These are phyloP conservation scores for Chironomus tepperi DNA, from an alignment of 1,140 invertebrate species.

Conservation along the genomic window DNA sequence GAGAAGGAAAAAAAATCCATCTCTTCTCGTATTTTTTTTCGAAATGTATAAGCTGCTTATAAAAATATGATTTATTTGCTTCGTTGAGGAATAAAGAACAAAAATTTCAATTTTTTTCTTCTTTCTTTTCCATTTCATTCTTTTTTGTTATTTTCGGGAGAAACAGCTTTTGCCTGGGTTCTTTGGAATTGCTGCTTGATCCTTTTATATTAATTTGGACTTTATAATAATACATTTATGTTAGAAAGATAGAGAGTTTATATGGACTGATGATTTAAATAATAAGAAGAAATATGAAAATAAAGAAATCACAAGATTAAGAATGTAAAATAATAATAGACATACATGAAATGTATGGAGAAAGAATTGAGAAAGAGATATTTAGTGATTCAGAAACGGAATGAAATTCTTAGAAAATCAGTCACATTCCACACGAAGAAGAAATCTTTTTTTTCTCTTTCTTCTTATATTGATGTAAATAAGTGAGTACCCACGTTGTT, in stretches of 20 bases:
- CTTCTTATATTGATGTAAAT: not conserved
- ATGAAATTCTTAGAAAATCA: constrained; percentile 9
- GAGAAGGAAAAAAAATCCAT: constrained; percentile 7
- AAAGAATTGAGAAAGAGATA: too few relatives aligned
- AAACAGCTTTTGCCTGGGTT: constrained; percentile 17
- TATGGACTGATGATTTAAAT: constrained; percentile 11
- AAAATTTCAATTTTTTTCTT: constrained; percentile 18
- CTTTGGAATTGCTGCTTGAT: constrained; percentile 18
- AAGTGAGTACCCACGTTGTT: too few relatives aligned
- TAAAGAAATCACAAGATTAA: constrained; percentile 20
- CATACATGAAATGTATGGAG: too few relatives aligned
- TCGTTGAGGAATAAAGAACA: constrained; percentile 14
- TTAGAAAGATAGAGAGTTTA: constrained; percentile 9
- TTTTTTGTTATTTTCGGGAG: constrained; percentile 1
- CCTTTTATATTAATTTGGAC: constrained; percentile 24
- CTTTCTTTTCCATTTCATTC: not conserved
- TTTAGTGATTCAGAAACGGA: not conserved
- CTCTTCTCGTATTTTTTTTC: not conserved
- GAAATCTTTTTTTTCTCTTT: not conserved
- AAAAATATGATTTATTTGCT: constrained; percentile 23
- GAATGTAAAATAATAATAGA: constrained; percentile 4
- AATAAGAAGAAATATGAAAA: not conserved
- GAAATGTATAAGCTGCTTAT: constrained; percentile 17
- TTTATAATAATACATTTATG: constrained; percentile 24
- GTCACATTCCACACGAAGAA: not conserved